These are phyloP conservation scores for Melozone crissalis DNA, from an alignment of 2,113 vertebrate species.

Conservation along the genomic window DNA sequence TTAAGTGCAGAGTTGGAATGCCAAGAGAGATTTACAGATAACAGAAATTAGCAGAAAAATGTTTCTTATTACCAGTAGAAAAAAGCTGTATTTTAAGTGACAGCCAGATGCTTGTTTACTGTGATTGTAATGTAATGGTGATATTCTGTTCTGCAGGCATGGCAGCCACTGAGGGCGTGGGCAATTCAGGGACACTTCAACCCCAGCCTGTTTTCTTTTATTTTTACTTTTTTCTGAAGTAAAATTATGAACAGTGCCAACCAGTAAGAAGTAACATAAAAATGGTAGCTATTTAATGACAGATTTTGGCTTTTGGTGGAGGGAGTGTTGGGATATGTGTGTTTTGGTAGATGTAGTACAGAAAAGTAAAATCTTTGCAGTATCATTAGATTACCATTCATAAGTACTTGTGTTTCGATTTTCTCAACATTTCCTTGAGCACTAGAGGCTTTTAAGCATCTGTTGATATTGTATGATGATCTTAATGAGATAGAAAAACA, in stretches of 20 bases:
- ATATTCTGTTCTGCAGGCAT: not conserved
- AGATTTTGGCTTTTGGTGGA: not conserved
- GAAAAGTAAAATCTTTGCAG: constrained; percentile 40
- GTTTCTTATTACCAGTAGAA: constrained; percentile 12
- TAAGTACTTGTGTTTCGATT: constrained; percentile 53
- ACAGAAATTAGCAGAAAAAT: constrained; percentile 54
- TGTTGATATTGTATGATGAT: constrained; percentile 43
- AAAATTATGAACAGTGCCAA: not conserved
- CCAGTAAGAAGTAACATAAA: not conserved
- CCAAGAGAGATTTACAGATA: constrained; percentile 52
- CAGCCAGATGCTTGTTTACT: constrained; percentile 52
- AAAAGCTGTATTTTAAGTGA: constrained; percentile 25
- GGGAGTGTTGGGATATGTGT: not conserved
- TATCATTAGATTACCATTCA: constrained; percentile 41
- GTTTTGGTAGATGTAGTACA: not conserved
- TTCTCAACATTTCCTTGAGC: constrained; percentile 51
- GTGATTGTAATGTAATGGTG: not conserved
- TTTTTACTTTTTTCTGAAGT: not conserved
- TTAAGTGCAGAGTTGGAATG: not conserved
- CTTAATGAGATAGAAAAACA: constrained; percentile 33
- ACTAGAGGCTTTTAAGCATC: constrained; percentile 68
- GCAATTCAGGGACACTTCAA: not conserved
- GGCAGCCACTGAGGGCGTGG: not conserved
- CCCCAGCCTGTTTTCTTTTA: accelerated
- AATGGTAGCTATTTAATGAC: not conserved